Conservation (phyloP, 2,888 invertebrate species). For the Barypeithes pellucidus region DNA sequence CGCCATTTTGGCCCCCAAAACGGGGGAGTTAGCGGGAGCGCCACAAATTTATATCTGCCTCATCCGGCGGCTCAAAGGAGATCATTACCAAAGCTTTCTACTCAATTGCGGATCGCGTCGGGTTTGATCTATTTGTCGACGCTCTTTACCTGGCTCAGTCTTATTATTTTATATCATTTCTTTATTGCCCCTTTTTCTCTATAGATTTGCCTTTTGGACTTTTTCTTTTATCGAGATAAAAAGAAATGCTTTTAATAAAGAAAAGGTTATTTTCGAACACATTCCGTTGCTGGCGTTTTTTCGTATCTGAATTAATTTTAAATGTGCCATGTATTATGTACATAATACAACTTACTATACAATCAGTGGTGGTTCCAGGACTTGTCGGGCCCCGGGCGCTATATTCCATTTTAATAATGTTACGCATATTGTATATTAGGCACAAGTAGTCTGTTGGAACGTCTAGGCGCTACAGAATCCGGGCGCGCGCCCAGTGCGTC, state of each 20-base stretch:
- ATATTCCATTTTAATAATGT: too few relatives aligned
- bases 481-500: too few relatives aligned
- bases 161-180: slow-evolving; percentile 60
- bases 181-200: slow-evolving; percentile 52
- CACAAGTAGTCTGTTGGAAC: too few relatives aligned
- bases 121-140: slow-evolving; percentile 72
- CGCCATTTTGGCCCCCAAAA: slow-evolving; percentile 68
- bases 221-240: slow-evolving; percentile 37
- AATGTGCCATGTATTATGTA: too few relatives aligned
- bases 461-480: too few relatives aligned
- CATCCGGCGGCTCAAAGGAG: slow-evolving; percentile 71
- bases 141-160: slow-evolving; percentile 65
- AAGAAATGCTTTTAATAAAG: slow-evolving; percentile 24
- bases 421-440: too few relatives aligned
- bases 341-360: too few relatives aligned
- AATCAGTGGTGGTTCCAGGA: too few relatives aligned
- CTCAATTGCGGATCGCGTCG: slow-evolving; percentile 72
- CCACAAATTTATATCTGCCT: slow-evolving; percentile 73
- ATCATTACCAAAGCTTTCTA: slow-evolving; percentile 73
- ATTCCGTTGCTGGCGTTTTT: too few relatives aligned
- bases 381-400: too few relatives aligned
- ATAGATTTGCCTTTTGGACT: slow-evolving; percentile 49
- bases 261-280: not conserved
- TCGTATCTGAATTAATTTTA: too few relatives aligned
- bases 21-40: slow-evolving; percentile 70